Evolutionary conservation across 2,797 vertebrate genomes (phyloP), one percentile per base, ranked within the genome.

Genomic region (Parotocinclus haroldoi): DNA sequence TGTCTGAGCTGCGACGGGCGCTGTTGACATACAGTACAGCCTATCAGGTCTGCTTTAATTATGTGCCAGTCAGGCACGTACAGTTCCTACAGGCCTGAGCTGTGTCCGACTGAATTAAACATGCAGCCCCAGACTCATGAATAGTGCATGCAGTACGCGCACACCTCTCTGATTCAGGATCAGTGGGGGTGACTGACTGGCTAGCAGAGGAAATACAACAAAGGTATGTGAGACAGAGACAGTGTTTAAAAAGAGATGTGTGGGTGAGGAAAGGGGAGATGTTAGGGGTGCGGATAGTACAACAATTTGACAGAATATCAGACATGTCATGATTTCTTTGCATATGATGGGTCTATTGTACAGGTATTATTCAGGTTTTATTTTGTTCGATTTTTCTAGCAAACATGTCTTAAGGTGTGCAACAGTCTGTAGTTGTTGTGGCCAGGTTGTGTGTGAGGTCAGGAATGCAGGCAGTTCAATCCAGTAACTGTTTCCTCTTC

Each of bases 91-190:
- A 78, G 83, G 80, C 76, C 82, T 75, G 79, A 83, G 84, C 86
- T 82, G 84, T 78, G 85, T 71, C 75, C 79, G 81, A 79, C 80
- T 88, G 88, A 90, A 91, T 89, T 88, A 91, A 90, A 87, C 88
- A 90, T 89, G 78, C 14, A 49, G 57, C 73, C 76, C 60, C 36
- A 48, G 68, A 69, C 76, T 90, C 82, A 89, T 89, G 84, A 89
- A 89, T 90, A 85, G 77, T 89, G 84, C 82, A 88, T 77, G 18
- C 59, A 59, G 74, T 76, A 77, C 82, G 81, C 82, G 37, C 70
- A 73, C 68, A 72, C 82, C 78, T 80, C 83, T 80, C 81, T 81
- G 84, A 82, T 84, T 79, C 58, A 69, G 79, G 80, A 79, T 81
- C 85, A 82, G 83, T 82, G 79, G 82, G 72, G 74, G 84, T 78